A percentile compares a stretch with the other conserved stretches of the same genome.
Evolutionary conservation across 2,113 vertebrate species (phyloP).

Genomic region (Phrynosoma platyrhinos): DNA sequence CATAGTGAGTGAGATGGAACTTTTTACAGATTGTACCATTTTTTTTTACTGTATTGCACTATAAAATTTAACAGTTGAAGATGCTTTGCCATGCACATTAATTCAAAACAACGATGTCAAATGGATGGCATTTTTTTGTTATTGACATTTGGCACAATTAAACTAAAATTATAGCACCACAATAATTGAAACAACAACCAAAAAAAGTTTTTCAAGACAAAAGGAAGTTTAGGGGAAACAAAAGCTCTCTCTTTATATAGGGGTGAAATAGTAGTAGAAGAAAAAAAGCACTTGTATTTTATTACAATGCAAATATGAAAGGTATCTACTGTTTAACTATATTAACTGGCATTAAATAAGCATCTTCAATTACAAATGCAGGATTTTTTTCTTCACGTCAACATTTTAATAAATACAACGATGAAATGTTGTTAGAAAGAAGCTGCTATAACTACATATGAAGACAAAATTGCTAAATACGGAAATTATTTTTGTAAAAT

Average conservation of each 20-base stretch:
- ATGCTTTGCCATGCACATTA: conserved; percentile 86
- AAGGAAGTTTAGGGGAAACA: conserved; percentile 32
- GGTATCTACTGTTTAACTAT: conserved; percentile 70
- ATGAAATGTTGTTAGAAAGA: conserved; percentile 88
- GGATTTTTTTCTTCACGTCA: conserved; percentile 78
- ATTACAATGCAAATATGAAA: conserved; percentile 71
- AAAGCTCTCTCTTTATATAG: conserved; percentile 75
- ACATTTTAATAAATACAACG: conserved; percentile 78
- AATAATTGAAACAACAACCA: conserved; percentile 66
- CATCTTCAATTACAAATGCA: conserved; percentile 73
- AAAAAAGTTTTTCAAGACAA: conserved; percentile 78
- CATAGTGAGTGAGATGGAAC: conserved; percentile 22
- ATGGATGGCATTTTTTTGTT: conserved; percentile 82
- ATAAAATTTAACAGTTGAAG: conserved; percentile 72
- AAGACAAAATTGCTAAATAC: conserved; percentile 82
- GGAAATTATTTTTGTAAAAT: conserved; percentile 73
- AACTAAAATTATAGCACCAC: conserved; percentile 82
- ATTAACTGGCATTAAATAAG: conserved; percentile 71
- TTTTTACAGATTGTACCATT: not conserved
- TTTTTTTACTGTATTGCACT: conserved; percentile 25
- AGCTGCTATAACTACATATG: conserved; percentile 76
- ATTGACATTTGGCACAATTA: conserved; percentile 82
- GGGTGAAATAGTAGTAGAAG: conserved; percentile 70
- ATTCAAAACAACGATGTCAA: conserved; percentile 83
- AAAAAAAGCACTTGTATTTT: conserved; percentile 78